phyloP scores from a whole-genome alignment of 2,888 invertebrate species.

The Drosophila nr. medialis region DNA sequence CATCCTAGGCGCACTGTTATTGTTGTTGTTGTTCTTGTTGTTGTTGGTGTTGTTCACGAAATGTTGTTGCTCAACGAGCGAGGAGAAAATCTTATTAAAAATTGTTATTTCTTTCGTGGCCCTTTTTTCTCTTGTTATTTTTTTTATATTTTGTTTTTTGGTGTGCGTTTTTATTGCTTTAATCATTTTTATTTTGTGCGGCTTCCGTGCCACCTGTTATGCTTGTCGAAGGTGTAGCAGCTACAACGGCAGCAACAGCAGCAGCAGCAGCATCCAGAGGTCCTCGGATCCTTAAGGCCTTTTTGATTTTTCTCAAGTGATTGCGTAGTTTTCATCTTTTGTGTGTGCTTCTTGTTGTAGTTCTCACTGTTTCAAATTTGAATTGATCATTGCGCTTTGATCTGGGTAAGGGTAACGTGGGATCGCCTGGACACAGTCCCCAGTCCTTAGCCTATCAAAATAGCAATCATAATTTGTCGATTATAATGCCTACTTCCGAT shows the following conservation, averaged over 20 bases:
- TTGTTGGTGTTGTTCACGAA: constrained; percentile 43
- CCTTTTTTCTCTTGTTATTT: constrained; percentile 62
- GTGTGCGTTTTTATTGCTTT: constrained; percentile 68
- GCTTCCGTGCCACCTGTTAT: constrained; percentile 84
- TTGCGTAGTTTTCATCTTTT: constrained; percentile 79
- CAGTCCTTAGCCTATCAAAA: constrained; percentile 61
- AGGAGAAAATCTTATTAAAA: constrained; percentile 82
- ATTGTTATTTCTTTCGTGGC: constrained; percentile 69
- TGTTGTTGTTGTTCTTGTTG: neutral
- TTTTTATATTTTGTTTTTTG: constrained; percentile 50
- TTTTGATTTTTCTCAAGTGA: constrained; percentile 82
- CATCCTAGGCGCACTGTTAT: constrained; percentile 39
- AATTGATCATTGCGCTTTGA: constrained; percentile 74
- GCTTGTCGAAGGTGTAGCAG: constrained; percentile 38
- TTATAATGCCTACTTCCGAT: constrained; percentile 80
- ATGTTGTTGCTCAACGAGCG: constrained; percentile 43
- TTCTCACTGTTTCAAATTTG: constrained; percentile 77
- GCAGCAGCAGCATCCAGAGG: constrained; percentile 40
- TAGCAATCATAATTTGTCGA: constrained; percentile 81
- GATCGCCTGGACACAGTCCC: constrained; percentile 33
- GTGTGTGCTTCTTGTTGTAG: constrained; percentile 61
- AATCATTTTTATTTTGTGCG: constrained; percentile 82
- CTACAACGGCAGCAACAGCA: constrained; percentile 17
- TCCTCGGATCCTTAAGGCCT: constrained; percentile 66
- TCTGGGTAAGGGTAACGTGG: constrained; percentile 72